Percentiles rank a stretch among this genome's conserved stretches.
These are phyloP conservation scores for Suncus etruscus DNA, from an alignment of 2,113 vertebrate species.

Conservation along the genomic window DNA sequence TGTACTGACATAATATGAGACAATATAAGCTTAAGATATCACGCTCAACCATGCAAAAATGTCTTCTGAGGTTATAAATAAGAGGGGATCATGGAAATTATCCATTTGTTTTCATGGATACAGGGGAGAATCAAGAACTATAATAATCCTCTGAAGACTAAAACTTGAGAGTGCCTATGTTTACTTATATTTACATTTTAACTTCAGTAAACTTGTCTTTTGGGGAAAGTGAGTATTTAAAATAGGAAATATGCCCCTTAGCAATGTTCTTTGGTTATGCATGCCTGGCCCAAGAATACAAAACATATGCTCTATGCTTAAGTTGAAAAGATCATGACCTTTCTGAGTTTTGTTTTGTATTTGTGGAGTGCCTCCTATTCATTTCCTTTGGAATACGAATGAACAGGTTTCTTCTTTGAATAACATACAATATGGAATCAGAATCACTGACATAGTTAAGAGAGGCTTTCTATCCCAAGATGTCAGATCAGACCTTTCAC, in stretches of 20 bases:
- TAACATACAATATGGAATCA: not conserved
- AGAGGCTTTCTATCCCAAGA: not conserved
- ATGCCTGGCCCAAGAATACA: not conserved
- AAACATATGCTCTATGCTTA: not conserved
- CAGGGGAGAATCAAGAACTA: not conserved
- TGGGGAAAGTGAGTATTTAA: not conserved
- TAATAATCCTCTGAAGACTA: not conserved
- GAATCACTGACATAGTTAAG: not conserved
- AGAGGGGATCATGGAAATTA: not conserved
- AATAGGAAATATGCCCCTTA: not conserved
- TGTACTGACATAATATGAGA: not conserved
- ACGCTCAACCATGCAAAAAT: not conserved
- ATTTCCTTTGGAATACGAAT: too few species aligned
- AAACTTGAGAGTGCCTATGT: not conserved
- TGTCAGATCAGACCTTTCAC: not conserved
- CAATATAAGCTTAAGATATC: not conserved
- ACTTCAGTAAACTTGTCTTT: not conserved
- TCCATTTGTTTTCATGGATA: not conserved
- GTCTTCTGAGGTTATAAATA: not conserved
- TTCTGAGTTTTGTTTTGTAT: not conserved
- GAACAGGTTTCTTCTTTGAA: not conserved
- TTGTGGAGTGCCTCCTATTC: not conserved
- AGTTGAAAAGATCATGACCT: not conserved
- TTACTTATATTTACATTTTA: not conserved
- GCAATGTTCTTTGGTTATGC: not conserved